Base-by-base conservation (phyloP, 1,140 invertebrate species). In the Ips typographus region DNA sequence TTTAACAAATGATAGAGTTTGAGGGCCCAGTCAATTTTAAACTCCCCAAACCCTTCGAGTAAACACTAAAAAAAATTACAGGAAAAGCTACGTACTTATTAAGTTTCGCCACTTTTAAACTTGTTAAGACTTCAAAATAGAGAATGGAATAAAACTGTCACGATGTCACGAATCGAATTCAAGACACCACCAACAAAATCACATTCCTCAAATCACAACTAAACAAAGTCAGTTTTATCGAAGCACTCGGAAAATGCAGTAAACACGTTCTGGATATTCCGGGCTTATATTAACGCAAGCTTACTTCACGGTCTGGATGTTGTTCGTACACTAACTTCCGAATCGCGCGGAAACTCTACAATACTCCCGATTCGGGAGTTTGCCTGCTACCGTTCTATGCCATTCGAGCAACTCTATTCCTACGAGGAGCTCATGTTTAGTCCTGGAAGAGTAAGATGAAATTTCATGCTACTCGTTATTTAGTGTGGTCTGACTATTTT, bases 281-380 rank as follows among this genome's bases (percentile, higher is more conserved):
- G 40, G 40, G 22, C 22, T 22, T 8, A 40, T 36, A 3, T 4
- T n/a, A 43, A 38, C 63, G 63, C 40, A 55, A 8, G 52, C 63
- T 37, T 65, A 57, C 53, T 22, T 56, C 40, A 56, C 63, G n/a
- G 53, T 6, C 41, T 56, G 51, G 53, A 53, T 42, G 63, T 65
- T 65, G 63, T 42, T 43, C 63, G 51, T 52, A 65, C 38, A 65
- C 63, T 65, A 65, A 65, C 63, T 65, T 56, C 36, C 47, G 47
- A 40, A 40, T 22, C 38, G 51, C 63, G 63, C 63, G 40, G 52
- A 57, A 65, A 65, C 63, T 49, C 44, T 49, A 58, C 38, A 58
- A 7, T 58, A 37, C 42, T 61, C 59, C 59, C 7, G 44, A 37
- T 7, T 61, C 44, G 41, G 59, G 59, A 61, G 59, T 61, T 61